Conservation (phyloP, 2,888 invertebrate genomes). For the Aspidapion aeneum region DNA sequence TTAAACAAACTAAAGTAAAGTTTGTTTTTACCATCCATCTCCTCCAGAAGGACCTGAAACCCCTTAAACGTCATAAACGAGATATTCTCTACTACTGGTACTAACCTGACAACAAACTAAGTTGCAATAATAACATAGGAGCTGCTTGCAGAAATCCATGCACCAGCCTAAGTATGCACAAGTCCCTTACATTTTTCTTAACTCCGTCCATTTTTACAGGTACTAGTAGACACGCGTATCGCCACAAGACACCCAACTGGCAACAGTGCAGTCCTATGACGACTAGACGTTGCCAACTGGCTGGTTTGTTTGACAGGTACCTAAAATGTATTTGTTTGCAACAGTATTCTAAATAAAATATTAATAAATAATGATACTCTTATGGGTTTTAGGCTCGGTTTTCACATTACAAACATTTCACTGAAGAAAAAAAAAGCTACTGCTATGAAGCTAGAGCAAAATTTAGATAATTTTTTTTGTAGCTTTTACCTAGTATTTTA, state of each 20-base stretch:
- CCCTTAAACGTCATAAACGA: too few relatives aligned
- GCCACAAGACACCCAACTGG: constrained; percentile 72
- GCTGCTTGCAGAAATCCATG: constrained; percentile 88
- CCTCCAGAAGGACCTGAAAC: too few relatives aligned
- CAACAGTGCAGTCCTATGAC: constrained; percentile 62
- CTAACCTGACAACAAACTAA: constrained; percentile 60
- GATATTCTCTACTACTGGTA: too few relatives aligned
- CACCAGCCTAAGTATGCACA: constrained; percentile 74
- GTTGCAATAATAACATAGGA: constrained; percentile 80
- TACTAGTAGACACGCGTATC: constrained; percentile 81
- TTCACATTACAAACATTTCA: not conserved
- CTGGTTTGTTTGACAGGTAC: constrained; percentile 34
- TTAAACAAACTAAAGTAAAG: too few relatives aligned
- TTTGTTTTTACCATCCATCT: too few relatives aligned
- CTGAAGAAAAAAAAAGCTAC: too few relatives aligned
- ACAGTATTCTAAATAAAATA: too few relatives aligned
- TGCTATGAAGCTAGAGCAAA: too few relatives aligned
- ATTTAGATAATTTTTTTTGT: too few relatives aligned
- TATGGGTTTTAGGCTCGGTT: not conserved
- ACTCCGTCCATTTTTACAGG: constrained; percentile 79
- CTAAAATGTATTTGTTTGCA: constrained; percentile 11
- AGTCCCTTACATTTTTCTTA: constrained; percentile 75
- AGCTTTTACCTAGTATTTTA: too few relatives aligned
- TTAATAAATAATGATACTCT: not conserved
- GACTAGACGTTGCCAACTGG: constrained; percentile 49